Base-by-base conservation (phyloP, 2,113 vertebrate genomes). In the Aix galericulata region DNA sequence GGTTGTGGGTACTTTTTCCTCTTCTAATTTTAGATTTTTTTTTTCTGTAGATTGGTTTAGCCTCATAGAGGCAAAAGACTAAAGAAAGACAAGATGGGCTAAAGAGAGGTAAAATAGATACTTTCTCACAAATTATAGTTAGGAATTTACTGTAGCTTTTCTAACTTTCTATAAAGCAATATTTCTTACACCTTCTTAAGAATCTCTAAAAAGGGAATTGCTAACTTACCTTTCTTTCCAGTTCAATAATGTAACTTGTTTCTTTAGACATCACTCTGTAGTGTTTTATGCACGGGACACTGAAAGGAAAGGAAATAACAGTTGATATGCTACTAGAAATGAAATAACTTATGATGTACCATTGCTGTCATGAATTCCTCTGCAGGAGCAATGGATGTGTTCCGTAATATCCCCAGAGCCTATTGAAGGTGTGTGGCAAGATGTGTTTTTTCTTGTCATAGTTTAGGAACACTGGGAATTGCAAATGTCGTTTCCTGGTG, bases 181-280 rank as follows among this genome's bases (percentile, higher is more conserved):
- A 16, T 31, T 76, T 58, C n/a, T 81, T 55, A 66, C 3, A 64
- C 4, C 5, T 81, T 44, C 36, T 85, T 62, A 60, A 55, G 32
- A n/a, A 77, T 74, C n/a, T 75, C 23, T 42, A 89, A 11, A 16
- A 71, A 92, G 67, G 38, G 91, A 83, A 75, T 36, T 55, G 73
- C 17, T 75, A 92, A 98, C 98, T 97, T 94, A 99, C 98, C 64
- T 96, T 83, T 55, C 71, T 97, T 38, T 98, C 98, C 78, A 99
- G 81, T 76, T 98, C 96, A 9, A 99, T 98, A 73, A 97, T 44
- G 50, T 98, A 98, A 72, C 97, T 97, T 17, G 73, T 17, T n/a
- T 95, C 97, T 55, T 81, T 60, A 32, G 79, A 86, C 16, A 93
- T 91, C 92, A 99, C 95, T 97, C 95, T 98, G 97, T 97, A 99